Percentiles rank a stretch among this genome's conserved stretches.
Evolutionary conservation across 2,888 invertebrate genomes (phyloP).

Genomic region (Spilosoma lubricipeda): DNA sequence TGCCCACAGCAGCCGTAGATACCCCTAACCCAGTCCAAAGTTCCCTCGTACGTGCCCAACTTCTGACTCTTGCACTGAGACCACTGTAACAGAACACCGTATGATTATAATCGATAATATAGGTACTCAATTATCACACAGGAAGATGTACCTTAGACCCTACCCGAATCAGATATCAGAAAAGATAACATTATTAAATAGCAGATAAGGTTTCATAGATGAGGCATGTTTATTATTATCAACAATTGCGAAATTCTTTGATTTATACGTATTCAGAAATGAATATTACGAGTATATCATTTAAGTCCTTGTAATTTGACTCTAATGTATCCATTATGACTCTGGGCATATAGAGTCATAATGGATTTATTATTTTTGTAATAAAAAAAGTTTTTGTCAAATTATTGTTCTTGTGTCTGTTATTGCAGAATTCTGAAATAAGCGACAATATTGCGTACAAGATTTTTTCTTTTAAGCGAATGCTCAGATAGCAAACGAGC

Average conservation of each 20-base stretch:
- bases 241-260: background rate
- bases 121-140: background rate
- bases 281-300: background rate
- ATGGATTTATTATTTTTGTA: background rate
- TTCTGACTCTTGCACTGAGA: background rate
- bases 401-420: background rate
- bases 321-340: no score
- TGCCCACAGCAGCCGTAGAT: background rate
- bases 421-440: no score
- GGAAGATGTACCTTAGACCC: background rate
- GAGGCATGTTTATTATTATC: background rate
- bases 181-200: background rate
- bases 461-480: background rate
- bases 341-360: background rate
- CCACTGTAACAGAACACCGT: background rate
- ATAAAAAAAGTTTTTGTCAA: no score
- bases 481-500: background rate
- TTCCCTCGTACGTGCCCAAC: background rate
- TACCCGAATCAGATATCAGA: background rate
- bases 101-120: background rate
- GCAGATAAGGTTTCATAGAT: background rate
- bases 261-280: background rate
- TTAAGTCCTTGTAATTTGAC: background rate
- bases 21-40: background rate
- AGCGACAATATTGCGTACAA: no score